phyloP scores from a whole-genome alignment of 2,888 invertebrate species.

The Cordilura impudica region DNA sequence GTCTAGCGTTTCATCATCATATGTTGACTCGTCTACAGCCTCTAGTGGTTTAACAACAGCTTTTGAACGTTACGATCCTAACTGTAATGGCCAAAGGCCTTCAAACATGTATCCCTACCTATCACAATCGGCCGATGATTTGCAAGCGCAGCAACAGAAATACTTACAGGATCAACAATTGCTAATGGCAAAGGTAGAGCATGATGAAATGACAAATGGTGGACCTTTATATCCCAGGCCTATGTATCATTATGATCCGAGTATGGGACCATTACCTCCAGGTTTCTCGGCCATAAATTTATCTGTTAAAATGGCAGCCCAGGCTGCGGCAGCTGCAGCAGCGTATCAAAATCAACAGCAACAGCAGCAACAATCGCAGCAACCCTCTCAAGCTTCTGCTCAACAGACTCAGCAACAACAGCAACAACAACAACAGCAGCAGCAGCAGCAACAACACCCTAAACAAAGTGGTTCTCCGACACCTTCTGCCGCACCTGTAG shows the following conservation, averaged over 20 bases:
- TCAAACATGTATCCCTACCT: slow-evolving; percentile 82
- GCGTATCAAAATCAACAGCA: slow-evolving; percentile 75
- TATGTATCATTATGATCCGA: slow-evolving; percentile 89
- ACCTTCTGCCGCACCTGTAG: slow-evolving; percentile 81
- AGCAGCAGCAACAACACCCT: slow-evolving; percentile 77
- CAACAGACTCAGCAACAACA: slow-evolving; percentile 69
- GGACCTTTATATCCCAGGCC: slow-evolving; percentile 89
- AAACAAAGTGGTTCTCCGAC: slow-evolving; percentile 82
- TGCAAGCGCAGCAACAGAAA: slow-evolving; percentile 80
- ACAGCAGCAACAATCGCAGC: slow-evolving; percentile 71
- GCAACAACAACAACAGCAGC: slow-evolving; percentile 77
- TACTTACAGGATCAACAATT: slow-evolving; percentile 81
- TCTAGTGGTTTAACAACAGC: slow-evolving; percentile 78
- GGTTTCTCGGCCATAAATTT: slow-evolving; percentile 90
- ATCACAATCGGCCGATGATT: slow-evolving; percentile 80
- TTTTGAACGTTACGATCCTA: slow-evolving; percentile 83
- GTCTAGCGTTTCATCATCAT: slow-evolving; percentile 65
- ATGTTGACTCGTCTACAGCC: slow-evolving; percentile 66
- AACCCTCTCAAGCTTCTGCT: slow-evolving; percentile 65
- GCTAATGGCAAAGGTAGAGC: slow-evolving; percentile 84
- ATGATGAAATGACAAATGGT: slow-evolving; percentile 79
- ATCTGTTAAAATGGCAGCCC: slow-evolving; percentile 86
- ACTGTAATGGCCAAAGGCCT: slow-evolving; percentile 77
- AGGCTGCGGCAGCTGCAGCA: slow-evolving; percentile 77
- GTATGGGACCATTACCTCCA: slow-evolving; percentile 84